phyloP scores from a whole-genome alignment of 2,888 invertebrate genomes.

The Molanna angustata region DNA sequence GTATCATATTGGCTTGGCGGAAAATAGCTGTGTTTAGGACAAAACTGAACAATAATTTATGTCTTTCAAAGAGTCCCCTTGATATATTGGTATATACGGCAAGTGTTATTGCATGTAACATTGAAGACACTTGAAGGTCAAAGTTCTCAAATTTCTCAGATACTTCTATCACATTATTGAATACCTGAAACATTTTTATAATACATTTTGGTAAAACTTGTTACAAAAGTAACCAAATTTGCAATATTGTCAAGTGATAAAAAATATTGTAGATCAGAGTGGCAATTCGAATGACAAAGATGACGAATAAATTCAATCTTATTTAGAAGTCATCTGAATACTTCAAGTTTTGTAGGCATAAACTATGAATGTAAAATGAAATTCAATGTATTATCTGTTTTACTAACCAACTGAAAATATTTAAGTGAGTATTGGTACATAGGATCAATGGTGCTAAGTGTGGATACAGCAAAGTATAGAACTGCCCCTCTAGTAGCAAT shows the following conservation, averaged over 20 bases:
- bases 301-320: too few species aligned
- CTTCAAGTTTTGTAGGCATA: too few species aligned
- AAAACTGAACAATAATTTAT: slow-evolving; percentile 87
- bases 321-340: too few species aligned
- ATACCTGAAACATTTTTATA: slow-evolving; percentile 70
- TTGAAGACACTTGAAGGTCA: slow-evolving; percentile 62
- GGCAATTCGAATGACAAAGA: too few species aligned
- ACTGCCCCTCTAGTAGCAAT: slow-evolving; percentile 87
- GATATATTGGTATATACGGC: slow-evolving; percentile 85
- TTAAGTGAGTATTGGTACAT: slow-evolving; percentile 96
- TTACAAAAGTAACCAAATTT: too few species aligned
- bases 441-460: slow-evolving; percentile 85
- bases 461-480: slow-evolving; percentile 86
- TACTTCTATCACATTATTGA: slow-evolving; percentile 75
- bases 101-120: slow-evolving; percentile 75
- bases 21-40: slow-evolving; percentile 76
- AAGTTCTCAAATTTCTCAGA: slow-evolving; percentile 68
- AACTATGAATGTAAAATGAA: too few species aligned
- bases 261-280: too few species aligned
- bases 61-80: slow-evolving; percentile 85
- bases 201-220: too few species aligned
- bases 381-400: too few species aligned
- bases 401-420: slow-evolving; percentile 71
- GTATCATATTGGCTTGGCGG: slow-evolving; percentile 60
- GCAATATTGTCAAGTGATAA: too few species aligned